Evolutionary conservation across 2,888 invertebrate species (phyloP), one percentile per base, ranked within the genome.

Genomic region (Aporophyla lueneburgensis): DNA sequence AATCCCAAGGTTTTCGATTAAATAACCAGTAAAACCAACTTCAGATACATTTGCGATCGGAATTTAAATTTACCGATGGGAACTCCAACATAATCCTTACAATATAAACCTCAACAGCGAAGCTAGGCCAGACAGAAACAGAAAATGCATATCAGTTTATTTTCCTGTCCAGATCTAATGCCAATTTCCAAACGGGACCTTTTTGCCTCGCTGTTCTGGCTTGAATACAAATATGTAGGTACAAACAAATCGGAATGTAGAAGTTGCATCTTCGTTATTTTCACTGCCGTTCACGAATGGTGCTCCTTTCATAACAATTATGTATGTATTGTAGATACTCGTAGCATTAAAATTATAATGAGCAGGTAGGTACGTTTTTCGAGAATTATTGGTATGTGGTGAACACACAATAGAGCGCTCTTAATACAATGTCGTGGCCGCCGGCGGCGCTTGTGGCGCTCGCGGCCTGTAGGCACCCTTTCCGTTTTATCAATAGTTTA

Each of bases 401-500:
- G 74, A 73, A 76, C 74, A 74, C 82, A 91, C 88, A 90, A 90
- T 89, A 86, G 86, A 80, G 79, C 81, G 82, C 72, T 70, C 76
- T 84, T 81, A 86, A 86, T 82, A 90, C 89, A 91, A 90, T 87
- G 88, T 85, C 84, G 86, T 77, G 77, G 85, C 90, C 87, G 72
- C 80, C 69, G 83, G 87, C 80, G 79, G 72, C 43, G 40, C 21
- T 56, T 6, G 54, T 12, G 67, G 67, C 67, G 76, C 90, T 83
- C 78, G 77, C 56, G 87, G 88, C 78, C 80, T 80, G 81, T 88
- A 86, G 86, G 89, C 91, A 89, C 91, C 91, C 91, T 93, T 89
- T 88, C 90, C 89, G 88, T 90, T 91, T 94, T 93, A 93, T 93
- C 94, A 93, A 93, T 94, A 92, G 92, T 94, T 94, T 92, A 93